These are phyloP conservation scores for Thymelicus lineola DNA, from an alignment of 2,888 invertebrate species.

Conservation along the genomic window DNA sequence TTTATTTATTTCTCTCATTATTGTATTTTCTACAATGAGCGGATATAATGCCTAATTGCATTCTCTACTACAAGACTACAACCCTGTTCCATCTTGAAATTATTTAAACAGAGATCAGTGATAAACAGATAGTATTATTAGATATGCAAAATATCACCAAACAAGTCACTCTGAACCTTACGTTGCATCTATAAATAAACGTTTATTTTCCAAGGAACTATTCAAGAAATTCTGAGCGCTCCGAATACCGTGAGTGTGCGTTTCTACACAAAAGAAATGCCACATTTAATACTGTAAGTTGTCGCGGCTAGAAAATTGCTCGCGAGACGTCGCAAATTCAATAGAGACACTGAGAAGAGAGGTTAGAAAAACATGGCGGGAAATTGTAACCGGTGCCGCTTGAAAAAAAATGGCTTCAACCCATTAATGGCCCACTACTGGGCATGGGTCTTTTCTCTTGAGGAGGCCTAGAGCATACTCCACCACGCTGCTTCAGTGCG, in stretches of 20 bases:
- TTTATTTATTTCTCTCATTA: too few species aligned
- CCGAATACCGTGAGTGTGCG: slow-evolving; percentile 53
- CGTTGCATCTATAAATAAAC: slow-evolving; percentile 12
- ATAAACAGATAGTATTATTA: neutral
- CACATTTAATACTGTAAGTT: slow-evolving; percentile 62
- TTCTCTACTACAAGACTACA: too few species aligned
- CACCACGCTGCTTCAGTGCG: too few species aligned
- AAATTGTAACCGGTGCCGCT: slow-evolving; percentile 31
- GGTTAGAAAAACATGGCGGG: slow-evolving; percentile 49
- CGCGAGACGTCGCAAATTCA: slow-evolving; percentile 75
- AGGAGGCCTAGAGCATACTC: too few species aligned
- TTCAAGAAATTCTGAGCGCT: slow-evolving; percentile 52
- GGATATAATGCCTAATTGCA: too few species aligned
- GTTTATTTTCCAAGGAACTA: slow-evolving; percentile 38
- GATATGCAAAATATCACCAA: neutral
- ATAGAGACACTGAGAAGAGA: slow-evolving; percentile 64
- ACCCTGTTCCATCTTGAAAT: too few species aligned
- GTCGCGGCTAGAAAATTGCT: slow-evolving; percentile 69
- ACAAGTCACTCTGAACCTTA: neutral
- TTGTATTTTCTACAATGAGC: too few species aligned
- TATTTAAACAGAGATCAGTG: too few species aligned
- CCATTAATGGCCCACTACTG: too few species aligned
- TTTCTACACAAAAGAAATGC: slow-evolving; percentile 57
- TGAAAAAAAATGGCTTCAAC: neutral
- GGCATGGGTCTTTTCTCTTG: too few species aligned